A percentile compares a stretch with the other conserved stretches of the same genome.
Evolutionary conservation across 2,888 invertebrate genomes (phyloP).

Genomic region (Drosophila borborema): DNA sequence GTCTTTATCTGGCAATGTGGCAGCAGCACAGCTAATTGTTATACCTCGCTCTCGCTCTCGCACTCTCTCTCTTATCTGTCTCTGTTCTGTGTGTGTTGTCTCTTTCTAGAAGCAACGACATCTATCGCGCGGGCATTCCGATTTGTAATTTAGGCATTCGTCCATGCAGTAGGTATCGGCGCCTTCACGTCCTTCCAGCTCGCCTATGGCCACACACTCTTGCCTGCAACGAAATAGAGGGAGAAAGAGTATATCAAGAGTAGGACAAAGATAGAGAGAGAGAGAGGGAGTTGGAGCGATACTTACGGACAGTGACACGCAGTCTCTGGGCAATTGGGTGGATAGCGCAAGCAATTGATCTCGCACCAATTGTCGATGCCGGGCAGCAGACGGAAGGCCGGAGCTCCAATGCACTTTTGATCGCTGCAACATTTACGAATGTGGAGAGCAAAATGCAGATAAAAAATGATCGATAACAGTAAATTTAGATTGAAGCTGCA

Average conservation of each 20-base stretch:
- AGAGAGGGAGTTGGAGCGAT: not conserved
- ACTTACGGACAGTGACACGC: slow-evolving; percentile 94
- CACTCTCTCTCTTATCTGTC: not conserved
- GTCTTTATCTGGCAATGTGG: slow-evolving; percentile 64
- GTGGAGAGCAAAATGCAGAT: not conserved
- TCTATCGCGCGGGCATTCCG: slow-evolving; percentile 89
- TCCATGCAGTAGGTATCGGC: slow-evolving; percentile 95
- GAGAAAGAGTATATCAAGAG: not conserved
- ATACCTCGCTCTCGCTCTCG: slow-evolving; percentile 19
- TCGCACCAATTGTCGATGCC: slow-evolving; percentile 94
- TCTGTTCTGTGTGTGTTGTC: slow-evolving; percentile 2
- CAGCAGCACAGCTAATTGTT: slow-evolving; percentile 75
- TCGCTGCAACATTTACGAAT: slow-evolving; percentile 86
- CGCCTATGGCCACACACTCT: slow-evolving; percentile 93
- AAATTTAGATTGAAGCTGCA: no score
- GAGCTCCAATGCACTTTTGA: slow-evolving; percentile 91
- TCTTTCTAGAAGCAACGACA: slow-evolving; percentile 88
- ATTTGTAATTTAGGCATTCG: slow-evolving; percentile 92
- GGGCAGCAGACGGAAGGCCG: slow-evolving; percentile 88
- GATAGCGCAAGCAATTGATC: slow-evolving; percentile 93
- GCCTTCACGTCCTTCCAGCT: slow-evolving; percentile 89
- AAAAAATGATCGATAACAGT: no score
- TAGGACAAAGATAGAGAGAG: not conserved
- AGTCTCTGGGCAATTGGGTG: slow-evolving; percentile 92
- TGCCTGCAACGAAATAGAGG: slow-evolving; percentile 86